Base-by-base conservation (phyloP, 1,140 invertebrate genomes). In the Zaprionus nigranus region DNA sequence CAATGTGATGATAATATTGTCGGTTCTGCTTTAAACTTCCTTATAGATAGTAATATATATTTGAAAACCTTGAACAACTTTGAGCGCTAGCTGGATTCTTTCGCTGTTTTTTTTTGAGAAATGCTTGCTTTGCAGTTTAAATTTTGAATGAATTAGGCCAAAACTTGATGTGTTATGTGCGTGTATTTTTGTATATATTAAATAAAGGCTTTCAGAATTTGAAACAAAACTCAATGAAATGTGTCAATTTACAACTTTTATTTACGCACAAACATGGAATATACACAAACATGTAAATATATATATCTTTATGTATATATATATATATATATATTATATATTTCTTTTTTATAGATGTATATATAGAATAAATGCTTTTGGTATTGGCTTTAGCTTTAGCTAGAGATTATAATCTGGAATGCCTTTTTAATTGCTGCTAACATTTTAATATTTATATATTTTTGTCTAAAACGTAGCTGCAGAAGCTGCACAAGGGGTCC, bases 351-450 rank as follows among this genome's bases (percentile, higher is more conserved):
- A 26, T 79, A 78, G 66, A 78, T 70, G 58, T 85, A 61, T 78
- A 81, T 90, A 90, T 75, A 84, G 78, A 84, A 79, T 88, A 88
- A 88, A 88, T 88, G 84, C 84, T 84, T 88, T 90, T 90, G 84
- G 84, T 88, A 88, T 90, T 81, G 71, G 85, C 85, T 75, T 57
- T 24, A 78, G 75, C 75, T 73, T 73, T 72, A 79, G 76, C 71
- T 87, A 77, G 69, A 80, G 73, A 78, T 81, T 77, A 82, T 40
- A 66, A 67, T 64, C 17, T 54, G 66, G 72, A 70, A 69, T 75
- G 59, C 51, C 54, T 36, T 24, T 17, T 49, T 20, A 17, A 26
- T 24, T 17, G 13, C 40, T 43, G 65, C 38, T 26, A 51, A 60
- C 15, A 49, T 34, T n/a, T 24, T 22, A 71, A 85, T 74, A 86